These are phyloP conservation scores for Theretra japonica DNA, from an alignment of 2,888 invertebrate genomes.

Conservation along the genomic window DNA sequence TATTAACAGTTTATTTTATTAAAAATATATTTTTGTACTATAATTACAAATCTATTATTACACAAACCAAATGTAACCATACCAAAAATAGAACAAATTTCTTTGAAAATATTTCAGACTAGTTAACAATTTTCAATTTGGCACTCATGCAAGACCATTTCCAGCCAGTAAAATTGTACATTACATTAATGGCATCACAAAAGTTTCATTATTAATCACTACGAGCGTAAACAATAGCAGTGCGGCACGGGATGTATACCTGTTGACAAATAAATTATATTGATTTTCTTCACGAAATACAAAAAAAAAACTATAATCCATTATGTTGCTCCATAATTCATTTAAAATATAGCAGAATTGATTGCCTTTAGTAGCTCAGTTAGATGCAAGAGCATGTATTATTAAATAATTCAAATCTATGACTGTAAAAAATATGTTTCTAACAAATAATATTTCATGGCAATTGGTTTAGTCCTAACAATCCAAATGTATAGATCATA, in stretches of 20 bases:
- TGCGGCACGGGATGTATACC: constrained; percentile 90
- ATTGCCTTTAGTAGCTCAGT: no score
- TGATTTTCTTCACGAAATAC: not conserved
- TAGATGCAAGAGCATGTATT: no score
- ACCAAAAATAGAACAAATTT: constrained; percentile 35
- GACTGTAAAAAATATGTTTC: no score
- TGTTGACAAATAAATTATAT: constrained; percentile 53
- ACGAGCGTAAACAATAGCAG: constrained; percentile 87
- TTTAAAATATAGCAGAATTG: not conserved
- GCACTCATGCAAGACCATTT: constrained; percentile 5
- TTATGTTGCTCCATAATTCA: no score
- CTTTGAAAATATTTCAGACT: constrained; percentile 31
- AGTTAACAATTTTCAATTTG: constrained; percentile 36
- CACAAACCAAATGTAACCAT: constrained; percentile 38
- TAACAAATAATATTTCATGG: not conserved
- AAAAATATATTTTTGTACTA: constrained; percentile 47
- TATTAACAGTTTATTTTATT: constrained; percentile 50
- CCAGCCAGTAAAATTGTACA: constrained; percentile 18
- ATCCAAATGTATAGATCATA: no score
- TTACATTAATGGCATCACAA: constrained; percentile 11
- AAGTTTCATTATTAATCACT: constrained; percentile 14
- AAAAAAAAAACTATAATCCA: not conserved
- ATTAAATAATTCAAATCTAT: no score
- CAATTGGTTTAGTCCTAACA: not conserved
- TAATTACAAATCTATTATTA: constrained; percentile 42